Evolutionary conservation across 2,797 vertebrate genomes (phyloP), one percentile per base, ranked within the genome.

Genomic region (Liasis olivaceus): DNA sequence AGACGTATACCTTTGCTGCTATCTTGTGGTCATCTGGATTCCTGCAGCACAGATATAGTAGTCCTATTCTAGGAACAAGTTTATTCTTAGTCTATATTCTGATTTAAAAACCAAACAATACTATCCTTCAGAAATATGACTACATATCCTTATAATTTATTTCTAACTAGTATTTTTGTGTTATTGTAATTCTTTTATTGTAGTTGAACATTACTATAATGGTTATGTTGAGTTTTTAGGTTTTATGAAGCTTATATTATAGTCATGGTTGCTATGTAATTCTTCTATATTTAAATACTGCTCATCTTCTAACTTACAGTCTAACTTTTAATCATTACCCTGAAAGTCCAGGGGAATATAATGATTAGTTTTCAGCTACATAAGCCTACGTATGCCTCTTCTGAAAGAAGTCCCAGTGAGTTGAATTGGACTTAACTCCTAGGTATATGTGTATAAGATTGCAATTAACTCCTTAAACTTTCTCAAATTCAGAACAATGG

Each of bases 271-370:
- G 63, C 62, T 56, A 66, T 92, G 63, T 89, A 92, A 92, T 89
- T 92, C 63, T 69, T 85, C 60, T 89, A 58, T 89, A 66, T 89
- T 92, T 92, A 92, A 69, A 42, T 51, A 81, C 58, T 88, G 47
- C 22, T 84, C 20, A 42, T 81, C 13, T 89, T 92, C 64, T 2
- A 64, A 89, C 9, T 69, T 58, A 63, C 88, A 60, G 54, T 28
- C 81, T 26, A 92, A 89, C 81, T 63, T 69, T 60, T 69, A 89
- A 60, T 92, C 72, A 42, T 60, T 59, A 62, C 15, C 14, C n/a
- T n/a, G 60, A 85, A 89, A 88, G 85, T 92, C 12, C 59, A 90
- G n/a, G 47, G 88, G 66, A 31, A 63, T 89, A 28, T 69, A 89
- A 92, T 85, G 20, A 60, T 28, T 47, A 47, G 47, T 7, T 85